These are phyloP conservation scores for Microctonus aethiopoides DNA, from an alignment of 2,888 invertebrate genomes.

Conservation along the genomic window DNA sequence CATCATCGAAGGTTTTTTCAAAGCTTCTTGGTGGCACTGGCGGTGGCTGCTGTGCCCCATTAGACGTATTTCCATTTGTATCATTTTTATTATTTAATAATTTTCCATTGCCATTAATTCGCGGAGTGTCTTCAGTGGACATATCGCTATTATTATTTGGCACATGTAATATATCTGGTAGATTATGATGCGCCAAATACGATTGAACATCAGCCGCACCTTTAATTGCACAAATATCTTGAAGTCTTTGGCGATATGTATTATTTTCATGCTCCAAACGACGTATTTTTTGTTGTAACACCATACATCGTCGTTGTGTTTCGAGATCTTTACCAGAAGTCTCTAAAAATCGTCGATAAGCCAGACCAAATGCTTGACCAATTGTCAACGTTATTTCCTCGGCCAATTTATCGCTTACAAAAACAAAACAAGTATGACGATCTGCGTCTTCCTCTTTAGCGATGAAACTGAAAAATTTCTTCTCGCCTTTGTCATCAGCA, in stretches of 20 bases:
- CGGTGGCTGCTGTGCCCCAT: constrained; percentile 59
- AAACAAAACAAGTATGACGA: constrained; percentile 95
- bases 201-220: constrained; percentile 69
- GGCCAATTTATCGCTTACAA: constrained; percentile 95
- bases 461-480: constrained; percentile 96
- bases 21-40: constrained; percentile 63
- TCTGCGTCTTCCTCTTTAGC: constrained; percentile 83
- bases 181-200: constrained; percentile 69
- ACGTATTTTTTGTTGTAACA: constrained; percentile 88
- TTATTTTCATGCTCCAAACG: constrained; percentile 88
- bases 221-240: constrained; percentile 73
- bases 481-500: constrained; percentile 98
- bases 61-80: constrained; percentile 64
- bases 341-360: constrained; percentile 94
- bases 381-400: constrained; percentile 98
- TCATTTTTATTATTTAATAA: constrained; percentile 45
- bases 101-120: constrained; percentile 55
- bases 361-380: constrained; percentile 98
- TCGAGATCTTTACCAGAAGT: constrained; percentile 91
- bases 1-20: constrained; percentile 63
- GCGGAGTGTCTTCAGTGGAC: constrained; percentile 49
- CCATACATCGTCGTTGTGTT: constrained; percentile 79
- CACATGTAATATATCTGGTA: constrained; percentile 69
- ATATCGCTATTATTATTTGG: constrained; percentile 50
- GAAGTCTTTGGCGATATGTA: constrained; percentile 83